phyloP scores from a whole-genome alignment of 1,140 invertebrate species.

The Manduca sexta region DNA sequence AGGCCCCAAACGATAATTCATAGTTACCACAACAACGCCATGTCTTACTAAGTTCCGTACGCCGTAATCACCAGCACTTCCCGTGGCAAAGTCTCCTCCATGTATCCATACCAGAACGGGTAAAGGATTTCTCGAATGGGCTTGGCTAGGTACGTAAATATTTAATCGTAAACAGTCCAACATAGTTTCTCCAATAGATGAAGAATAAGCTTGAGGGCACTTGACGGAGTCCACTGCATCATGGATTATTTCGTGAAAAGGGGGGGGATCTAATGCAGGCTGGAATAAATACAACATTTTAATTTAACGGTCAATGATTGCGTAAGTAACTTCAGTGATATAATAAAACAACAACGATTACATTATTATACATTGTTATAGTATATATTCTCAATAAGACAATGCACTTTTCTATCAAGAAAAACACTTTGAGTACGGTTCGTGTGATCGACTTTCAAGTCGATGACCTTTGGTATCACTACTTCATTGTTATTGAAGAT shows the following conservation, averaged over 20 bases:
- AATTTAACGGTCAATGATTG: background rate
- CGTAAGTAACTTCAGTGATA: background rate
- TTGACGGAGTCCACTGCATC: slow-evolving; percentile 41
- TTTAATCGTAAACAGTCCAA: slow-evolving; percentile 54
- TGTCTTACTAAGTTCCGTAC: slow-evolving; percentile 47
- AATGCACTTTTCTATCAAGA: too few species aligned
- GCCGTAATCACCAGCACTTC: slow-evolving; percentile 38
- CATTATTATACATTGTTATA: too few species aligned
- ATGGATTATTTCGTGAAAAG: slow-evolving; percentile 41
- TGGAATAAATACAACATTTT: slow-evolving; percentile 30
- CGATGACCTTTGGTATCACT: background rate
- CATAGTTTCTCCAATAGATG: slow-evolving; percentile 18
- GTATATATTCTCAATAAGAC: too few species aligned
- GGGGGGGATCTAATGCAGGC: slow-evolving; percentile 27
- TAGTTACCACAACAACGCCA: slow-evolving; percentile 49
- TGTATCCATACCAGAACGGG: slow-evolving; percentile 61
- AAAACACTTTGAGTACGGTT: too few species aligned
- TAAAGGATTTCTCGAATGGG: slow-evolving; percentile 44
- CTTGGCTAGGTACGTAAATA: slow-evolving; percentile 48
- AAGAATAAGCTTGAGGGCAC: slow-evolving; percentile 45
- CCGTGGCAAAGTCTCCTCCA: slow-evolving; percentile 43
- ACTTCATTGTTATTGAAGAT: background rate
- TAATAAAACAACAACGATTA: background rate
- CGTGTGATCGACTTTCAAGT: too few species aligned
- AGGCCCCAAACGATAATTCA: slow-evolving; percentile 58